Evolutionary conservation across 2,113 vertebrate genomes (phyloP).

Genomic region (Nanorana parkeri): DNA sequence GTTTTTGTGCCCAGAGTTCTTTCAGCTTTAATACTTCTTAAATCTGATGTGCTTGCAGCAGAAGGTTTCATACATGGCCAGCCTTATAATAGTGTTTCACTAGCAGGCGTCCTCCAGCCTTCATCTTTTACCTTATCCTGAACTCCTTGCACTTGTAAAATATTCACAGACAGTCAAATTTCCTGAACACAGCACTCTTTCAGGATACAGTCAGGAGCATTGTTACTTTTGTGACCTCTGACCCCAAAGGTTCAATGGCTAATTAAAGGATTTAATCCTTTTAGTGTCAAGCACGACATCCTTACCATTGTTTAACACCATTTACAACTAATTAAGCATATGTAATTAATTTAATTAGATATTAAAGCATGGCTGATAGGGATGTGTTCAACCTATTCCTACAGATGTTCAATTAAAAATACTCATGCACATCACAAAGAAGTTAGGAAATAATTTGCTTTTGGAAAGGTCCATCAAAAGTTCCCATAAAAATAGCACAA

Average conservation of each 20-base stretch:
- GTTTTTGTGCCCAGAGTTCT: too few species aligned
- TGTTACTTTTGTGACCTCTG: neutral
- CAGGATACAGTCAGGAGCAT: neutral
- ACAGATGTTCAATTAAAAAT: neutral
- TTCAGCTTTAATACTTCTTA: too few species aligned
- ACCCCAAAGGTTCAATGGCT: slow-evolving; percentile 29
- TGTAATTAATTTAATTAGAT: neutral
- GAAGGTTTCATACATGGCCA: too few species aligned
- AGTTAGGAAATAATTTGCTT: too few species aligned
- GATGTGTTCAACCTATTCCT: neutral
- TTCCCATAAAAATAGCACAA: too few species aligned
- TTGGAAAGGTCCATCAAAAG: too few species aligned
- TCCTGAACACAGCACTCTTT: neutral
- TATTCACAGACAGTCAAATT: neutral
- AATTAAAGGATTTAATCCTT: slow-evolving; percentile 45
- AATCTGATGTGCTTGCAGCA: too few species aligned
- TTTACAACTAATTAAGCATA: slow-evolving; percentile 33
- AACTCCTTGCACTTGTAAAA: neutral
- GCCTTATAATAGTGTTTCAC: too few species aligned
- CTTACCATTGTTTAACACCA: slow-evolving; percentile 23
- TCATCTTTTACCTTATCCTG: too few species aligned
- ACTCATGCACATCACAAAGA: too few species aligned
- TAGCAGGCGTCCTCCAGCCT: too few species aligned
- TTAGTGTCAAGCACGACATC: neutral
- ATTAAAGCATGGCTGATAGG: neutral